Evolutionary conservation across 2,797 vertebrate species (phyloP).

Genomic region (Rhinatrema bivittatum): DNA sequence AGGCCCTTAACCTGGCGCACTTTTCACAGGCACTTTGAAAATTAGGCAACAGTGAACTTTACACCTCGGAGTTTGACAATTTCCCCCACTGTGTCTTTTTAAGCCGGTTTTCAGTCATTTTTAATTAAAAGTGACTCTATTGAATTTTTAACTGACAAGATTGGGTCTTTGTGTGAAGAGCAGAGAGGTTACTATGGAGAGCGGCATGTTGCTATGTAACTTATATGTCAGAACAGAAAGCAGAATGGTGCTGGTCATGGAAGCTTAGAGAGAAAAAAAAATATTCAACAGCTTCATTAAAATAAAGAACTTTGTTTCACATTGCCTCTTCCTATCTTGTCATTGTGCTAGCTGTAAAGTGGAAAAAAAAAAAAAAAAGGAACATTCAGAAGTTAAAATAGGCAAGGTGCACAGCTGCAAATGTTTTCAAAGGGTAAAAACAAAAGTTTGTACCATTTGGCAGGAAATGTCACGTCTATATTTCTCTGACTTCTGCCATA

Average conservation of each 20-base stretch:
- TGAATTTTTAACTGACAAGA: conserved; percentile 25
- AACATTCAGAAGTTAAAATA: conserved; percentile 16
- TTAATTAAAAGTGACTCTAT: too few species aligned
- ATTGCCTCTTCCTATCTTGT: conserved; percentile 17
- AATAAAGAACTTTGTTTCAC: conserved; percentile 17
- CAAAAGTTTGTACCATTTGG: conserved; percentile 3
- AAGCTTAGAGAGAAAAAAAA: conserved; percentile 22
- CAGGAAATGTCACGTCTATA: not conserved
- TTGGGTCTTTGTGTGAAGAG: conserved; percentile 12
- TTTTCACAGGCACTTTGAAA: too few species aligned
- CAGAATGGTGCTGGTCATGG: conserved; percentile 33
- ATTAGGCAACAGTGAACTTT: too few species aligned
- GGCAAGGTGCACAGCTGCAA: conserved; percentile 15
- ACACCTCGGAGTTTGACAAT: too few species aligned
- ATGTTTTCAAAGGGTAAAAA: not conserved
- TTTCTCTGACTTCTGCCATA: not conserved
- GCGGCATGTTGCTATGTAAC: conserved; percentile 20
- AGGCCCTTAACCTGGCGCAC: too few species aligned
- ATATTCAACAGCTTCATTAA: conserved; percentile 28
- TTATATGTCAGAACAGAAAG: conserved; percentile 21
- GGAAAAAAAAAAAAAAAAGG: too few species aligned
- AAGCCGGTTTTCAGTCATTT: conserved; percentile 17
- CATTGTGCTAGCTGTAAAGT: conserved; percentile 22
- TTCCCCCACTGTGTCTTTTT: not conserved
- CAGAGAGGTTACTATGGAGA: conserved; percentile 21